Evolutionary conservation across 2,113 vertebrate genomes (phyloP).

Genomic region (Heteronetta atricapilla): DNA sequence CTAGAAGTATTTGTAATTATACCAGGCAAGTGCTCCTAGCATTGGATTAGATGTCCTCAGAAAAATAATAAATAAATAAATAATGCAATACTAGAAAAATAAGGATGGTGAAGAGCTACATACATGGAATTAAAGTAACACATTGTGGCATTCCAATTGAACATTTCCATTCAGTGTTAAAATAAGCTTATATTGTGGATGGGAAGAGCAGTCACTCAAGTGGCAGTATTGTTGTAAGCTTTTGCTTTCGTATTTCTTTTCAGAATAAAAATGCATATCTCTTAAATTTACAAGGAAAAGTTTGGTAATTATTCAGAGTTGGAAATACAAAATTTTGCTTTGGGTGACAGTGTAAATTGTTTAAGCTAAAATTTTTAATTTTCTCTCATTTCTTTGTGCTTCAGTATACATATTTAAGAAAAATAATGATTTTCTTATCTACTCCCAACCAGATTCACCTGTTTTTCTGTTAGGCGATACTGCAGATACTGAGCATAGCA

Average conservation of each 20-base stretch:
- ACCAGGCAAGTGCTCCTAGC: background rate
- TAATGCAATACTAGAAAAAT: background rate
- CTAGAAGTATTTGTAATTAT: background rate
- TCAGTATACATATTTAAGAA: background rate
- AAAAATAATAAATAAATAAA: background rate
- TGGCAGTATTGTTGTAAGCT: background rate
- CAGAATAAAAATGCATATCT: background rate
- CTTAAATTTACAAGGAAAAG: background rate
- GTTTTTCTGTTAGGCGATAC: background rate
- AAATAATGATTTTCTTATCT: background rate
- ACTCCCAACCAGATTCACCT: background rate
- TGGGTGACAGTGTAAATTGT: background rate
- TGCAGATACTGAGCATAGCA: background rate
- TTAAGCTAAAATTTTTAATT: background rate
- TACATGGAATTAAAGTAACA: conserved; percentile 4
- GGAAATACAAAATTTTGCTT: background rate
- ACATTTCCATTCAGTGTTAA: conserved; percentile 7
- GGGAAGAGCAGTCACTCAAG: background rate
- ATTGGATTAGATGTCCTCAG: background rate
- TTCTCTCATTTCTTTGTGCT: background rate
- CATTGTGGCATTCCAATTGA: background rate
- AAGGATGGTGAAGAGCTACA: background rate
- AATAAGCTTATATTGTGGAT: background rate
- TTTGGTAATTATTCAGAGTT: background rate
- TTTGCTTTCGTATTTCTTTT: conserved; percentile 6